Percentiles rank a stretch among this genome's conserved stretches.
Conservation (phyloP, 2,888 invertebrate genomes). For the Polyommatus icarus region DNA sequence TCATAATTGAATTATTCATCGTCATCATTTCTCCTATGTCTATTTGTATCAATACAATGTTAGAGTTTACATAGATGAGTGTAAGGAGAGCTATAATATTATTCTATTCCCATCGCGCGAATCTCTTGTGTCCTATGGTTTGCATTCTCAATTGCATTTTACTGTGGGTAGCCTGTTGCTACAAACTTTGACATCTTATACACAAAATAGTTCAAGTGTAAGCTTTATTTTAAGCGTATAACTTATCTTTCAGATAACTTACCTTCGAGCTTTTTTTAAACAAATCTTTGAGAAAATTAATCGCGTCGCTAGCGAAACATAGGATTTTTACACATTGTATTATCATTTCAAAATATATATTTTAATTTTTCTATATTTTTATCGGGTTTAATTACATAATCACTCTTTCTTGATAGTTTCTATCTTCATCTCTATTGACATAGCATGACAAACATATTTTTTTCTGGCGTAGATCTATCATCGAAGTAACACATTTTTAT, state of each 20-base stretch:
- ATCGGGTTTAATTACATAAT: neutral
- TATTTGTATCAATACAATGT: neutral
- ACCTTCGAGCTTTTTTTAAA: no score
- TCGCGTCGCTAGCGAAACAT: no score
- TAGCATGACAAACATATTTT: no score
- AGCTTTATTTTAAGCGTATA: neutral
- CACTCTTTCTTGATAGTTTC: no score
- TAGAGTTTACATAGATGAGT: slow-evolving; percentile 46
- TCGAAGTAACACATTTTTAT: no score
- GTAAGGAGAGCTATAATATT: slow-evolving; percentile 56
- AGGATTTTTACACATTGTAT: no score
- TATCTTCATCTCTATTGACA: no score
- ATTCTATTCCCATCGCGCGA: slow-evolving; percentile 55
- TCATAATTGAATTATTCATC: no score
- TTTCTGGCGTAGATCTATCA: no score
- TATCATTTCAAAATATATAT: neutral
- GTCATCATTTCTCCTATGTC: no score
- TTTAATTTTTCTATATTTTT: neutral
- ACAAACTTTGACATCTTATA: slow-evolving; percentile 36
- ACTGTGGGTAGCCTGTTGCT: slow-evolving; percentile 39
- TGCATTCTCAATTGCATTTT: slow-evolving; percentile 40
- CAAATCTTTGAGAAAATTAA: neutral
- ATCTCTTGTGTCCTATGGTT: slow-evolving; percentile 49
- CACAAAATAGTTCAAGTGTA: neutral
- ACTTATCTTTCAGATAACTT: neutral